phyloP scores from a whole-genome alignment of 2,797 vertebrate genomes.

The Spea hammondii region DNA sequence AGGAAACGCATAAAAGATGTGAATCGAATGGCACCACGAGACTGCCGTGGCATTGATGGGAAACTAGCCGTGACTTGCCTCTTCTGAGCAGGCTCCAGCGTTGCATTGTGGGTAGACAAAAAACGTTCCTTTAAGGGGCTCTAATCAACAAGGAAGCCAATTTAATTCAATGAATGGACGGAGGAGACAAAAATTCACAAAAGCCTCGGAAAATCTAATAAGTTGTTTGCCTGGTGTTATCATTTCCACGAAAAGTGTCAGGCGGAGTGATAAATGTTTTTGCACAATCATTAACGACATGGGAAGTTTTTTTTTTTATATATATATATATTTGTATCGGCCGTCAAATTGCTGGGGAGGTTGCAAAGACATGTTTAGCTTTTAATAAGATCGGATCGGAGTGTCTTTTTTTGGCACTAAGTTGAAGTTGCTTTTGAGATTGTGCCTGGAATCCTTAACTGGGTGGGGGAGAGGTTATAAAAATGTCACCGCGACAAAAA shows the following conservation, averaged over 20 bases:
- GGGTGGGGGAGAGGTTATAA: no score
- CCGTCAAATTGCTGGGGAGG: not conserved
- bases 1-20: constrained; percentile 44
- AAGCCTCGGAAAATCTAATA: constrained; percentile 56
- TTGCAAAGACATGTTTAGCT: not conserved
- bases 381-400: no score
- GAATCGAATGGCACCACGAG: constrained; percentile 55
- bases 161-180: constrained; percentile 57
- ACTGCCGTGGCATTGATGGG: constrained; percentile 55
- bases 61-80: constrained; percentile 55
- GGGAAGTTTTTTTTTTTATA: no score
- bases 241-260: constrained; percentile 45
- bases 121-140: constrained; percentile 51
- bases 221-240: constrained; percentile 57
- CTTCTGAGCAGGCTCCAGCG: constrained; percentile 55
- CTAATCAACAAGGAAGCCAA: constrained; percentile 57
- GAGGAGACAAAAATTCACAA: constrained; percentile 57
- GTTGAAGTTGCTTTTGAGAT: no score
- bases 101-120: constrained; percentile 59
- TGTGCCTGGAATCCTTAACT: no score
- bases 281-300: not conserved
- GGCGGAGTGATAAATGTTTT: constrained; percentile 57
- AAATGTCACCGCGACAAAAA: no score
- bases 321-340: not conserved
- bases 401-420: no score